Evolutionary conservation across 2,888 invertebrate genomes (phyloP), one percentile per base, ranked within the genome.

Genomic region (Macaria notata): DNA sequence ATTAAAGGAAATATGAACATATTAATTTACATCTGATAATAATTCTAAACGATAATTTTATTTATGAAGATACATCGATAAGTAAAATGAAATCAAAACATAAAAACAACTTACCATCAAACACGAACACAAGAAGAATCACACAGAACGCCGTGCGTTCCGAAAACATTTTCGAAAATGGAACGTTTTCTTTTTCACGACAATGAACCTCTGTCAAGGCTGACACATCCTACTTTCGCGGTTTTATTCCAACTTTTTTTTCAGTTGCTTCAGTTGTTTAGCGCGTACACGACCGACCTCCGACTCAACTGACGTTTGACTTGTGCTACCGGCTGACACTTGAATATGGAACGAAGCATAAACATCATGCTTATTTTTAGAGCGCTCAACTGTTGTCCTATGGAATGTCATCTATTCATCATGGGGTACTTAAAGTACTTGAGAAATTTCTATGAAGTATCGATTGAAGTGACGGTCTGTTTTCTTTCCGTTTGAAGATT

Each of bases 301-400:
- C 72, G 66, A 72, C 69, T 62, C 75, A 72, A 75, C 73, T 76
- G 72, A 75, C 71, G 75, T 76, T 77, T 74, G 74, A 61, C 65
- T 67, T 63, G 60, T 72, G 73, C 73, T 19, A 19, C 19, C 19
- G 19, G 19, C 75, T 73, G 76, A 76, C 75, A 79, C 76, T 76
- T 70, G 72, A 78, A 68, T 78, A 79, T 76, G 79, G 73, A 70
- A 73, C 77, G 76, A 49, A 64, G 62, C 60, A 59, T 81, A 81
- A 81, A 78, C 82, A 83, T 82, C 83, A 83, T 73, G 76, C 71
- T 82, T 83, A 83, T 83, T 82, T 83, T 81, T 83, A 82, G 83
- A 81, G 73, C 63, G 58, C 61, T 71, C 64, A 71, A 69, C 68
- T 69, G 67, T 66, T 65, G 62, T 62, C 66, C 61, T 62, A 69